These are phyloP conservation scores for Trematomus bernacchii DNA, from an alignment of 2,797 vertebrate species.

Conservation along the genomic window DNA sequence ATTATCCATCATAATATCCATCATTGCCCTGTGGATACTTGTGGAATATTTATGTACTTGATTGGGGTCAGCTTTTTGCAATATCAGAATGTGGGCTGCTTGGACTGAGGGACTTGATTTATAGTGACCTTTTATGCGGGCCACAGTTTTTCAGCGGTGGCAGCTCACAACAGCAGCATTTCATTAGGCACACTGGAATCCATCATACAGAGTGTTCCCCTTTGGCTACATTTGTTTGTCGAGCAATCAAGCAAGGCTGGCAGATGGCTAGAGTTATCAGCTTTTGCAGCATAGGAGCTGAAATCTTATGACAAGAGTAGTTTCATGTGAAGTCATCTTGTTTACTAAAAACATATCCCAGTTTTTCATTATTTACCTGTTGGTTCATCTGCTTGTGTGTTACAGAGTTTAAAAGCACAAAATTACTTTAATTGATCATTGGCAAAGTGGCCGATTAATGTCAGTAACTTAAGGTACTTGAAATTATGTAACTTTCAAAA, in stretches of 20 bases:
- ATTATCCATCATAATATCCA: no score
- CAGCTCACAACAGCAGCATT: conserved; percentile 69
- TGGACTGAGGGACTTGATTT: conserved; percentile 72
- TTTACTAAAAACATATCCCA: not conserved
- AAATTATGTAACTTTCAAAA: conserved; percentile 14
- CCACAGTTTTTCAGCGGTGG: conserved; percentile 66
- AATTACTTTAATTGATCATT: conserved; percentile 10
- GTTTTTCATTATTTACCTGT: conserved; percentile 13
- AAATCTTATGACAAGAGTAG: conserved; percentile 40
- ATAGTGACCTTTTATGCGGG: conserved; percentile 79
- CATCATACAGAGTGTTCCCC: conserved; percentile 69
- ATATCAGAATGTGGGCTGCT: conserved; percentile 38
- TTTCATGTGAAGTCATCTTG: conserved; percentile 20
- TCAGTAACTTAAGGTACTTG: conserved; percentile 12
- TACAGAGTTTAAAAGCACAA: not conserved
- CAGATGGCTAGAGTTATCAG: conserved; percentile 60
- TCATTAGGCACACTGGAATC: conserved; percentile 77
- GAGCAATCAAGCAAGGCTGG: conserved; percentile 53
- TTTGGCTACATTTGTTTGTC: conserved; percentile 70
- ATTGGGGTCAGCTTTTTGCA: conserved; percentile 63
- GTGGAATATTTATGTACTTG: conserved; percentile 51
- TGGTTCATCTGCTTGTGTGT: not conserved
- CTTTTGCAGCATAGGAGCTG: conserved; percentile 31
- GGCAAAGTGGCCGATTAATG: conserved; percentile 30
- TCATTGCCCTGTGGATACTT: conserved; percentile 15